Evolutionary conservation across 2,797 vertebrate species (phyloP), one percentile per base, ranked within the genome.

Genomic region (Rhodeus uyekii): DNA sequence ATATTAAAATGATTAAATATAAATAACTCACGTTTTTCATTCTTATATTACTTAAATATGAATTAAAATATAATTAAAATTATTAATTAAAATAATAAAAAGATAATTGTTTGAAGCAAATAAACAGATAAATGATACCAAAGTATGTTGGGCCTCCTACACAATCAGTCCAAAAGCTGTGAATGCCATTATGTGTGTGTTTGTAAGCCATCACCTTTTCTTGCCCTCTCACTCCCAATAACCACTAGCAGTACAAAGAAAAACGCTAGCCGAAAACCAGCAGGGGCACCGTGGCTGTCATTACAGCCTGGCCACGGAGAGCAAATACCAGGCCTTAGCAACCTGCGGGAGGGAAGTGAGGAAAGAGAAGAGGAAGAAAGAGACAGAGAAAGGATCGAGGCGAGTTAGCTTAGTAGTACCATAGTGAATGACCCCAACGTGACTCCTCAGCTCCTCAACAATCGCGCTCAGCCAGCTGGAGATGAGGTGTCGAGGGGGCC

Each of bases 291-390:
- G 93, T 92, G 94, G 90, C 93, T 95, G 93, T 95, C 95, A 96
- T 95, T 95, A 96, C 93, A 94, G 93, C 94, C 94, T 86, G 81
- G 92, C 93, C 93, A 92, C 89, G 89, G 93, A 95, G 94, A 92
- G 94, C 92, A 95, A 95, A 97, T 96, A 94, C 95, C 95, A 92
- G 94, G 86, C 95, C 95, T 91, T 95, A 90, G 95, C 95, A 97
- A 96, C 96, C 92, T 92, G 90, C 88, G 83, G 68, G 84, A 89
- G 86, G 79, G 83, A 71, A 60, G 36, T 32, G 18, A 63, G 74
- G 65, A 61, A 60, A 42, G 38, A 34, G 53, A 76, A 88, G 75
- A 67, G 84, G 90, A 91, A 90, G 91, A 90, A 87, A 87, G 89
- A 88, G 87, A 90, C 69, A 86, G 84, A 88, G 75, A 80, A 80